Evolutionary conservation across 2,888 invertebrate species (phyloP), one percentile per base, ranked within the genome.

Genomic region (Epinotia brunnichana): DNA sequence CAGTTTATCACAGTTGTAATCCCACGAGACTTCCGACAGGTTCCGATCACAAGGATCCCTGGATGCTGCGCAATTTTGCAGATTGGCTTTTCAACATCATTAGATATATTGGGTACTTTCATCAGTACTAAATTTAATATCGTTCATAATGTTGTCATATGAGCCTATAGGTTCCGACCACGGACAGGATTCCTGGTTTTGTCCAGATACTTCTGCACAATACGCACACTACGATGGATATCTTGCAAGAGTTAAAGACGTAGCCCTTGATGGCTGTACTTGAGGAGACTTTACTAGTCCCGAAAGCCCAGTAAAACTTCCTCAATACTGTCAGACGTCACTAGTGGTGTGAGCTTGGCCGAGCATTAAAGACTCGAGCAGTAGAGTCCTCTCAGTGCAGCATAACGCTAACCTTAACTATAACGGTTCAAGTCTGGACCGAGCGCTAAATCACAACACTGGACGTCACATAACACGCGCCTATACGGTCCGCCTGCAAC

Each of bases 401-500:
- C 35, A 35, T 35, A 35, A 7, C 35, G 35, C 35, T 35, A 35
- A 9, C 35, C 35, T 35, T 29, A 7, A 7, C 7, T 29, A 0
- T 29, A 29, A 29, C 29, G 29, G 29, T 29, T 35, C 35, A 35
- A 35, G 35, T 35, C 35, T 35, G 35, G 35, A 9, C 35, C 35
- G 1, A 35, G 9, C 9, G 35, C 35, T 35, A 35, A 35, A 35
- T 35, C 35, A 9, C 9, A 9, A 35, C 35, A 35, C 9, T 35
- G 35, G 35, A 9, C 35, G 29, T 35, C 9, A 35, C 35, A 35
- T 1, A 35, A 35, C 2, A 3, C 15, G 29, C 9, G 7, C 29
- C 19, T 60, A 60, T 13, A 60, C 19, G 10, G 24, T 29, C 11
- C 48, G n/a, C 3, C 29, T 24, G n/a, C 64, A 54, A 53, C 72